These are phyloP conservation scores for Muricea muricata DNA, from an alignment of 92 coral and sea anemone species.

Conservation along the genomic window DNA sequence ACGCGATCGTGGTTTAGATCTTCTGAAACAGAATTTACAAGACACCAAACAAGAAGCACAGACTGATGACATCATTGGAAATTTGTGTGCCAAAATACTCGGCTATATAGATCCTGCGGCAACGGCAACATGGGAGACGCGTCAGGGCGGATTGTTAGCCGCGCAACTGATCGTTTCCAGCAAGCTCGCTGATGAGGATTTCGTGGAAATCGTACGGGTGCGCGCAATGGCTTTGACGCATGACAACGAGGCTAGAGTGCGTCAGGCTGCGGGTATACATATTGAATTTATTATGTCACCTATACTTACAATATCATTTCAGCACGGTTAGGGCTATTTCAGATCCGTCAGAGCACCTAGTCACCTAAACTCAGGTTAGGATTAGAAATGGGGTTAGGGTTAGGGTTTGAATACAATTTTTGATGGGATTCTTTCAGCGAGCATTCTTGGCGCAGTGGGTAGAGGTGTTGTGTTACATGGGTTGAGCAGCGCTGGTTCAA, in stretches of 20 bases:
- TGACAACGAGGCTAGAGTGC: constrained; percentile 90
- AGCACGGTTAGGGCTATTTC: too few relatives aligned
- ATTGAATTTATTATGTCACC: not conserved
- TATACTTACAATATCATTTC: too few relatives aligned
- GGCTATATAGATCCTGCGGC: constrained; percentile 58
- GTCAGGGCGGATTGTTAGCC: constrained; percentile 84
- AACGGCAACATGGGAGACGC: constrained; percentile 78
- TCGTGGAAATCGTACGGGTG: constrained; percentile 66
- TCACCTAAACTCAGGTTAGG: too few relatives aligned
- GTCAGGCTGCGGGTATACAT: constrained; percentile 87
- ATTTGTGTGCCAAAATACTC: constrained; percentile 66
- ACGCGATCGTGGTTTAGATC: constrained; percentile 83
- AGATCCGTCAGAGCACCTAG: too few relatives aligned
- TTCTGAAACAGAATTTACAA: constrained; percentile 70
- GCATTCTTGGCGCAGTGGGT: too few relatives aligned
- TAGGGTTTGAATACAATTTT: too few relatives aligned
- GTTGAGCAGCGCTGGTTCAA: too few relatives aligned
- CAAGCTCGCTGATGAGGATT: constrained; percentile 68
- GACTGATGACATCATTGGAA: constrained; percentile 52
- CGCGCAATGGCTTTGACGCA: constrained; percentile 77
- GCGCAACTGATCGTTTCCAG: constrained; percentile 72
- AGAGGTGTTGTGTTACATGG: too few relatives aligned
- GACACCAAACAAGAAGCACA: constrained; percentile 43
- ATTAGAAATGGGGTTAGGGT: too few relatives aligned
- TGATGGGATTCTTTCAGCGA: too few relatives aligned